Conservation (phyloP, 2,888 invertebrate genomes). For the Salpingus planirostris region DNA sequence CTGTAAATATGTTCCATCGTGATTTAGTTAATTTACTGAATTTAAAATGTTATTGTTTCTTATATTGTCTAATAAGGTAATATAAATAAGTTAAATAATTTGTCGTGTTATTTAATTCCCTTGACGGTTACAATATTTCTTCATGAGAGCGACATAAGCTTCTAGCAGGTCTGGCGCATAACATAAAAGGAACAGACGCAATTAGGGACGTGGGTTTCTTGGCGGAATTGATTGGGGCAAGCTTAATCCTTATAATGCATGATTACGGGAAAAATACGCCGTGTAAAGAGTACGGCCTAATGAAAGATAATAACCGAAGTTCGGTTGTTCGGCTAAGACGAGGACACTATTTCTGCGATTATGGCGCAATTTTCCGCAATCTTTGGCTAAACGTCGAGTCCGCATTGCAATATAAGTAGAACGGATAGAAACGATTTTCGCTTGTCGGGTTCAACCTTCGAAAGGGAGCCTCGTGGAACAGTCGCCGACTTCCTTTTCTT, state of each 20-base stretch:
- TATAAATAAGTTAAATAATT: slow-evolving; percentile 19
- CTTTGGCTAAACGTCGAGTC: slow-evolving; percentile 24
- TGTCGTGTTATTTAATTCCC: not conserved
- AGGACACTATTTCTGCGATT: slow-evolving; percentile 23
- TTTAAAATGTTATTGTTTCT: slow-evolving; percentile 20
- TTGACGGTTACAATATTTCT: too few relatives aligned
- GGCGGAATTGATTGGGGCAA: not conserved
- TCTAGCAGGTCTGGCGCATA: not conserved
- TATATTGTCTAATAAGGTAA: slow-evolving; percentile 19
- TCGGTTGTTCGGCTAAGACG: slow-evolving; percentile 16
- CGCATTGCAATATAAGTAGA: slow-evolving; percentile 29
- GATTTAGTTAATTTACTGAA: slow-evolving; percentile 6
- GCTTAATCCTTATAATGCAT: not conserved
- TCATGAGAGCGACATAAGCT: too few relatives aligned
- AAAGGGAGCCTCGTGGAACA: slow-evolving; percentile 33
- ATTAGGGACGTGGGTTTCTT: too few relatives aligned
- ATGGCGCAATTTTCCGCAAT: slow-evolving; percentile 24
- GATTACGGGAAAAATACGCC: slow-evolving; percentile 4
- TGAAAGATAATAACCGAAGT: slow-evolving; percentile 14
- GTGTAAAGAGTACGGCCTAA: slow-evolving; percentile 8
- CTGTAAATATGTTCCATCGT: slow-evolving; percentile 9
- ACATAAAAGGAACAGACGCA: not conserved
- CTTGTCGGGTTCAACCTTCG: slow-evolving; percentile 31
- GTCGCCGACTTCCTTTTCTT: slow-evolving; percentile 31
- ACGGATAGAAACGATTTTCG: slow-evolving; percentile 32